phyloP scores from a whole-genome alignment of 2,797 vertebrate species.

The Trachurus trachurus region DNA sequence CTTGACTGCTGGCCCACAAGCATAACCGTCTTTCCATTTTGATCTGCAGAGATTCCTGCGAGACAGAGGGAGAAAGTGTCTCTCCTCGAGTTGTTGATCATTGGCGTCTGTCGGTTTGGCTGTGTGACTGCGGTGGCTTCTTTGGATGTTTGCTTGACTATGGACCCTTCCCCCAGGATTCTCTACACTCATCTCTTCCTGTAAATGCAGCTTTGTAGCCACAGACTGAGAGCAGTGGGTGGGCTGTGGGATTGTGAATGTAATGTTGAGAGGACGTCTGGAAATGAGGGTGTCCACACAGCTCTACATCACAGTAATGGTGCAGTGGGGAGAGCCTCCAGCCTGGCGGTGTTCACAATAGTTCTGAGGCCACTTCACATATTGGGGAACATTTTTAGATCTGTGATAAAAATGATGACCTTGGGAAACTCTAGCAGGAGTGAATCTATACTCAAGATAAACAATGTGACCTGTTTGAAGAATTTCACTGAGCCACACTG shows the following conservation, averaged over 20 bases:
- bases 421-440: slow-evolving; percentile 13
- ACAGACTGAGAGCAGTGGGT: slow-evolving; percentile 68
- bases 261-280: slow-evolving; percentile 54
- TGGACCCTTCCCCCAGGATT: slow-evolving; percentile 54
- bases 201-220: slow-evolving; percentile 66
- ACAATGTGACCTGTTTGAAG: slow-evolving; percentile 1
- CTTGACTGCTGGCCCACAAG: slow-evolving; percentile 37
- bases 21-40: slow-evolving; percentile 50
- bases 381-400: slow-evolving; percentile 25
- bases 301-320: slow-evolving; percentile 57
- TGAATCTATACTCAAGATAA: slow-evolving; percentile 21
- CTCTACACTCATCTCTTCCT: slow-evolving; percentile 61
- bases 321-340: slow-evolving; percentile 56
- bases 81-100: slow-evolving; percentile 50
- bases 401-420: slow-evolving; percentile 29
- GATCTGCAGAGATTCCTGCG: slow-evolving; percentile 36
- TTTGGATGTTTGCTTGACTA: slow-evolving; percentile 55
- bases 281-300: slow-evolving; percentile 62
- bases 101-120: slow-evolving; percentile 54
- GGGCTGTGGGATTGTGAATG: slow-evolving; percentile 68
- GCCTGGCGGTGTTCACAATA: slow-evolving; percentile 35
- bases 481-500: slow-evolving; percentile 1
- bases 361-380: slow-evolving; percentile 33
- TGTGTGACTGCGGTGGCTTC: slow-evolving; percentile 58
- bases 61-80: slow-evolving; percentile 20